Base-by-base conservation (phyloP, 2,888 invertebrate species). In the Chromoteleia sp. region DNA sequence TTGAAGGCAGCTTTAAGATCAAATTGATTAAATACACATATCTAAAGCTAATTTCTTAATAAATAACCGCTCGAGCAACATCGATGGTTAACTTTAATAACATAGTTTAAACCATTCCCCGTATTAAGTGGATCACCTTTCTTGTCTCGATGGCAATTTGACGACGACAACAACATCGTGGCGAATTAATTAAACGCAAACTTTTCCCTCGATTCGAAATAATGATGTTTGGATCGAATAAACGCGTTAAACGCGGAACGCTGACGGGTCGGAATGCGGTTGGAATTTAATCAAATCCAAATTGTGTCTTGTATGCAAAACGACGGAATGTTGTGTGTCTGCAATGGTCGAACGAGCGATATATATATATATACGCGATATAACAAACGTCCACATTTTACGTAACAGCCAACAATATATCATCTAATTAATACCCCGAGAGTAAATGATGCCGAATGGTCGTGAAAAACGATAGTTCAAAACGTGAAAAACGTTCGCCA, bases 261-360 rank as follows among this genome's bases (percentile, higher is more conserved):
- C 19, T 71, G 83, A 81, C 74, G 75, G 68, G 59, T 19, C 12
- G 83, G 85, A 85, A 86, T 85, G 86, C 75, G 82, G 81, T 65
- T 83, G 81, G 84, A 87, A 86, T 87, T 86, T 88, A 85, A 87
- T 86, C 86, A 75, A 84, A 85, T 84, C 81, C 59, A 75, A 87
- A 86, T 81, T 73, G 75, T 70, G 75, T 75, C 68, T 50, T 30
- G 75, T 77, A 59, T 67, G 83, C 59, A 29, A 79, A 54, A 41
- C 43, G 56, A 41, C 58, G 65, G 73, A 73, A 82, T 81, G 83
- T 79, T 82, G 70, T 82, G 70, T 81, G 76, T 76, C 79, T 83
- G 84, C 80, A 83, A 83, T 83, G 76, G 81, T 81, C 83, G 70
- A 81, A 61, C 75, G 75, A 75, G 74, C 78, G 59, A 75, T n/a